A percentile compares a stretch with the other conserved stretches of the same genome.
Conservation (phyloP, 1,140 invertebrate species). For the Trypoxylus dichotomus region DNA sequence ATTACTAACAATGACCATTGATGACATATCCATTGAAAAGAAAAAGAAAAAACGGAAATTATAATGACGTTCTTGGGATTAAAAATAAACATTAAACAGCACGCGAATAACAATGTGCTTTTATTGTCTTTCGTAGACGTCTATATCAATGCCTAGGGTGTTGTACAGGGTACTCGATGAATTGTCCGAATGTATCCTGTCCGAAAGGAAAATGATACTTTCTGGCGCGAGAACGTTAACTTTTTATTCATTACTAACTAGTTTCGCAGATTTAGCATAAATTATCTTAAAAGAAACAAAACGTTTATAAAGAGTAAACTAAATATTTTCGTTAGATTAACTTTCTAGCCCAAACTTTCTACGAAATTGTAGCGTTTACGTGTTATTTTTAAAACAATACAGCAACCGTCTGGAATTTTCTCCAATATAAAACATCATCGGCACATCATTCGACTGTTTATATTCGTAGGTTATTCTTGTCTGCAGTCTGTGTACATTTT, state of each 20-base stretch:
- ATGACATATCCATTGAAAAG: background rate
- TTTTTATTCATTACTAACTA: too few relatives aligned
- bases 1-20: background rate
- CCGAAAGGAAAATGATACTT: too few relatives aligned
- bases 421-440: background rate
- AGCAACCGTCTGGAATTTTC: background rate
- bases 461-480: conserved; percentile 7
- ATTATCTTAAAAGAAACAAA: too few relatives aligned
- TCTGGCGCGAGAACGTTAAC: too few relatives aligned
- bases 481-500: conserved; percentile 1
- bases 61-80: background rate
- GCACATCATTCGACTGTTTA: background rate
- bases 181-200: too few relatives aligned
- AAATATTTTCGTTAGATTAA: background rate
- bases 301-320: background rate
- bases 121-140: too few relatives aligned
- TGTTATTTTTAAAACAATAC: background rate
- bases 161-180: too few relatives aligned
- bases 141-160: too few relatives aligned
- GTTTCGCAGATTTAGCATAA: too few relatives aligned
- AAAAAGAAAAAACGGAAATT: conserved; percentile 1
- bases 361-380: background rate
- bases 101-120: background rate
- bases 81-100: background rate
- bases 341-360: background rate